Evolutionary conservation across 2,797 vertebrate genomes (phyloP), one percentile per base, ranked within the genome.

Genomic region (Sebastes oblongus): DNA sequence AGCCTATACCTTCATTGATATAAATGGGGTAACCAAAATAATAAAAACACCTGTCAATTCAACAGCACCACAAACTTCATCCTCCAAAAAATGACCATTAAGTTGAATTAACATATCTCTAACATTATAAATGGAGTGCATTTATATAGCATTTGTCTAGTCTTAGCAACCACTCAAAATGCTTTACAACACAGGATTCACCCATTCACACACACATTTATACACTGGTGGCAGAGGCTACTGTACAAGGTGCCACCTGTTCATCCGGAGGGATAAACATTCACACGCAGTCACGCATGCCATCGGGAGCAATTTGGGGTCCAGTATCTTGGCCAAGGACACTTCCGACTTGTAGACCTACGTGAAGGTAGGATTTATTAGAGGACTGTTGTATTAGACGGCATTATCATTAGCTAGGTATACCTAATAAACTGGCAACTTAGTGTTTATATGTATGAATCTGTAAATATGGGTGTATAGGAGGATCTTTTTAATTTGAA

Each of bases 91-190:
- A 18, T 46, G 16, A 46, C 42, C 16, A 46, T 46, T 18, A 46
- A 2, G 42, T 46, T 46, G 42, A 46, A 46, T 46, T 18, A 46
- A 46, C 42, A 0, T 0, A 46, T 46, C 0, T 22, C 12, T 11
- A 5, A 24, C 54, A 55, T 25, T 25, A 25, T 6, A 24, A 22
- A 55, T 52, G 18, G 18, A n/a, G 18, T 10, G 8, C 50, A 52
- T 52, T 52, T 52, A n/a, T 52, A 50, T n/a, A 50, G 18, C 50
- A 52, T 4, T 9, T 42, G 3, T 42, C 14, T 42, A 50, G 46
- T 50, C 46, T 50, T 50, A 50, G 46, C 18, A 9, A 50, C 46
- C 18, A 20, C 46, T 50, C 46, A n/a, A 50, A 50, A 4, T 1
- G 46, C 46, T 50, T 50, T 9, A 50, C 20, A 52, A n/a, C 50